Conservation (phyloP, 2,888 invertebrate species). For the Calliphora vomitoria region DNA sequence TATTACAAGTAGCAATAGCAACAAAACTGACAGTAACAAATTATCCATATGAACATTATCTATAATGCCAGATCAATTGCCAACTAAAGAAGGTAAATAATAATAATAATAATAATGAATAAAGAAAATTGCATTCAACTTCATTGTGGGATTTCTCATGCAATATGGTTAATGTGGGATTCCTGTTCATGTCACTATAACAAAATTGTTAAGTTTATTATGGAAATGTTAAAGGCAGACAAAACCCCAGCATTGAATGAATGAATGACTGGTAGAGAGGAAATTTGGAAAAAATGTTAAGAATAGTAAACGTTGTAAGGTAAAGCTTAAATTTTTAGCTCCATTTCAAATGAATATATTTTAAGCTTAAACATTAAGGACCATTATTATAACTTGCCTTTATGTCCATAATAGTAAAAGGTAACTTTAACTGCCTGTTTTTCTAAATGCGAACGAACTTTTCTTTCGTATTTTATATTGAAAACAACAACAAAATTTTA, state of each 20-base stretch:
- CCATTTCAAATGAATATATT: too few species aligned
- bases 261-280: not conserved
- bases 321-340: not conserved
- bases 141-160: constrained; percentile 31
- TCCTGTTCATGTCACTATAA: constrained; percentile 23
- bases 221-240: not conserved
- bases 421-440: too few species aligned
- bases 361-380: too few species aligned
- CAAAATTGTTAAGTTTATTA: constrained; percentile 26
- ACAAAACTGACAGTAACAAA: constrained; percentile 54
- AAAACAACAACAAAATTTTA: too few species aligned
- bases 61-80: constrained; percentile 51
- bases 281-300: not conserved
- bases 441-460: too few species aligned
- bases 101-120: not conserved
- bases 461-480: too few species aligned
- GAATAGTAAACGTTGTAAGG: not conserved
- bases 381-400: too few species aligned
- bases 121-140: not conserved
- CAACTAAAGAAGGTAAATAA: constrained; percentile 24
- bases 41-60: constrained; percentile 50
- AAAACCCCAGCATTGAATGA: not conserved
- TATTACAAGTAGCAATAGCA: constrained; percentile 20
- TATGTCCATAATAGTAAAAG: too few species aligned
- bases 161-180: constrained; percentile 34